These are phyloP conservation scores for Valencia hispanica DNA, from an alignment of 2,797 vertebrate genomes.

Conservation along the genomic window DNA sequence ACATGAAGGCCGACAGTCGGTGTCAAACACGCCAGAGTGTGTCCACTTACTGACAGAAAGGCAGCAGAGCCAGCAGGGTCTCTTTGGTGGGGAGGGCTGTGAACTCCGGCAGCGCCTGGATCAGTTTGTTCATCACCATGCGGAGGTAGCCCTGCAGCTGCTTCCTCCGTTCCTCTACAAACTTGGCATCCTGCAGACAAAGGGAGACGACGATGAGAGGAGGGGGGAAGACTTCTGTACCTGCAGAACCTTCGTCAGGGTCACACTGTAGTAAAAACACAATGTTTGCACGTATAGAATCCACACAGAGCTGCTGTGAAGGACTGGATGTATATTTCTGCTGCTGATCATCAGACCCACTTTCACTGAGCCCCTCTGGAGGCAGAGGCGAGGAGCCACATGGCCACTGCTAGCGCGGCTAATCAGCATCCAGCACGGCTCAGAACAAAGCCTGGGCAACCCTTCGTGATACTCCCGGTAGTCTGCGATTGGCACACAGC, in stretches of 20 bases:
- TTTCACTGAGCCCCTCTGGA: conserved; percentile 26
- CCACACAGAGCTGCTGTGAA: too few species aligned
- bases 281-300: too few species aligned
- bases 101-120: conserved; percentile 94
- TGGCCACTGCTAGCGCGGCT: conserved; percentile 47
- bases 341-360: conserved; percentile 19
- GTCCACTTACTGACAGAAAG: conserved; percentile 94
- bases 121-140: conserved; percentile 96
- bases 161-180: conserved; percentile 95
- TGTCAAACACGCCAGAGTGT: conserved; percentile 7
- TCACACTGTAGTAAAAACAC: neutral
- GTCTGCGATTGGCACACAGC: conserved; percentile 44
- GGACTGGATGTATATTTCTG: conserved; percentile 6
- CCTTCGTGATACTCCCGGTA: conserved; percentile 28
- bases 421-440: conserved; percentile 55
- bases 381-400: conserved; percentile 51
- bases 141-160: conserved; percentile 96
- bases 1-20: neutral
- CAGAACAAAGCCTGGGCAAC: conserved; percentile 69
- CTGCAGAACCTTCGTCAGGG: neutral
- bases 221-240: neutral
- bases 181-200: conserved; percentile 90
- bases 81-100: conserved; percentile 91
- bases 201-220: neutral
- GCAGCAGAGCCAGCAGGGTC: conserved; percentile 90